A percentile compares a stretch with the other conserved stretches of the same genome.
Evolutionary conservation across 2,888 invertebrate species (phyloP).

Genomic region (Automeris io): DNA sequence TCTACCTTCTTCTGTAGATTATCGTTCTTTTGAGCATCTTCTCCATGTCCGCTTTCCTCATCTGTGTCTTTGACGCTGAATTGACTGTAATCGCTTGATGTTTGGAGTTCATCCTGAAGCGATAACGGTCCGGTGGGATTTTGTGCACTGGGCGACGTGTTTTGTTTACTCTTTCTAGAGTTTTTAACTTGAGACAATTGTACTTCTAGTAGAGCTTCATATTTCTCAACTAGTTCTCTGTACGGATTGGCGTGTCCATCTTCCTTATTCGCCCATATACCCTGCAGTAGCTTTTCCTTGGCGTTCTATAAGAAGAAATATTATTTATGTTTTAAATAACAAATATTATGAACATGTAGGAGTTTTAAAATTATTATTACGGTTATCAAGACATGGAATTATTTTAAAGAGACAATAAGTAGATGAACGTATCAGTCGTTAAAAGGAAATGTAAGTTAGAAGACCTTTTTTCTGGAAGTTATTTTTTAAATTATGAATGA

Average conservation of each 20-base stretch:
- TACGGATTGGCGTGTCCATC: slow-evolving; percentile 82
- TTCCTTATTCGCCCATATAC: slow-evolving; percentile 72
- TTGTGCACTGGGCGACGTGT: slow-evolving; percentile 34
- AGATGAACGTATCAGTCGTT: slow-evolving; percentile 9
- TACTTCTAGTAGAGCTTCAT: slow-evolving; percentile 87
- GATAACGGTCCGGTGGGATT: slow-evolving; percentile 66
- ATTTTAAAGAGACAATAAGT: slow-evolving; percentile 1
- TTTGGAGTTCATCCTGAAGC: slow-evolving; percentile 85
- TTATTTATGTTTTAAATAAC: neutral
- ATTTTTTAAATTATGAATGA: slow-evolving; percentile 4
- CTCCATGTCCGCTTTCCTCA: slow-evolving; percentile 80
- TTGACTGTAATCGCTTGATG: slow-evolving; percentile 83
- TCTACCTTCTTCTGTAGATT: slow-evolving; percentile 64
- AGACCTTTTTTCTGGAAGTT: slow-evolving; percentile 1
- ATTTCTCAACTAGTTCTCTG: slow-evolving; percentile 88
- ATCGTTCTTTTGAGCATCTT: slow-evolving; percentile 68
- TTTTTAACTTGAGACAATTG: slow-evolving; percentile 80
- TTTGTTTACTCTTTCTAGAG: slow-evolving; percentile 58
- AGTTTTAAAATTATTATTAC: neutral
- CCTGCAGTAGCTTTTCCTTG: slow-evolving; percentile 70
- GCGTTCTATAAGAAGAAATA: slow-evolving; percentile 42
- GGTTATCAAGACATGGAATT: slow-evolving; percentile 1
- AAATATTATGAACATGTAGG: neutral
- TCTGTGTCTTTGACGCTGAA: slow-evolving; percentile 80
- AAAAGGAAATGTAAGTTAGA: slow-evolving; percentile 11